phyloP scores from a whole-genome alignment of 2,888 invertebrate species.

The Mayetiola destructor region DNA sequence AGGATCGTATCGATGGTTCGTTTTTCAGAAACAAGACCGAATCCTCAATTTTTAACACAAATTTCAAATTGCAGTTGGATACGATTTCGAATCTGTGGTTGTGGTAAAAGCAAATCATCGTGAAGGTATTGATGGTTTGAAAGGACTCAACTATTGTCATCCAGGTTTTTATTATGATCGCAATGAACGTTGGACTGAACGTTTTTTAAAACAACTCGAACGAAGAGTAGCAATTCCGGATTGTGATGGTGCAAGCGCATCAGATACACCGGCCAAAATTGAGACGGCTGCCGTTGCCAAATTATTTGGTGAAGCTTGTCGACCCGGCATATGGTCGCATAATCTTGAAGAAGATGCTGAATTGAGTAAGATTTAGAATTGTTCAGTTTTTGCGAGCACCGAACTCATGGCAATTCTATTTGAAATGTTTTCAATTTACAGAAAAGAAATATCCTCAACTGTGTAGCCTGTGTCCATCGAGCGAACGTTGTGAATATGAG shows the following conservation, averaged over 20 bases:
- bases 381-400: neutral
- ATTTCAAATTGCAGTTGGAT: neutral
- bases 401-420: neutral
- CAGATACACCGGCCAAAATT: conserved; percentile 40
- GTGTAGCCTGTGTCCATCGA: conserved; percentile 35
- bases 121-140: conserved; percentile 37
- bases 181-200: conserved; percentile 38
- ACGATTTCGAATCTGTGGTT: conserved; percentile 45
- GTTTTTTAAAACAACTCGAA: conserved; percentile 47
- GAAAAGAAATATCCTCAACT: conserved; percentile 41
- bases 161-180: conserved; percentile 42
- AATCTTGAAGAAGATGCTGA: conserved; percentile 38
- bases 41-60: neutral
- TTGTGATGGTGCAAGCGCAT: conserved; percentile 20
- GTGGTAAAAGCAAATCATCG: conserved; percentile 39
- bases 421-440: conserved; percentile 24
- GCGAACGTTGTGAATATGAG: conserved; percentile 20
- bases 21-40: neutral
- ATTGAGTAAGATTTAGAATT: conserved; percentile 37
- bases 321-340: conserved; percentile 54
- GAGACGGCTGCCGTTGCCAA: conserved; percentile 44
- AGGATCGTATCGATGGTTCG: conserved; percentile 28
- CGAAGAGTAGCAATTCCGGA: conserved; percentile 24
- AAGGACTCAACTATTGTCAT: conserved; percentile 45
- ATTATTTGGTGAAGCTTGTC: conserved; percentile 55